Base-by-base conservation (phyloP, 2,888 invertebrate species). In the Spatulosminthurus flaviceps region DNA sequence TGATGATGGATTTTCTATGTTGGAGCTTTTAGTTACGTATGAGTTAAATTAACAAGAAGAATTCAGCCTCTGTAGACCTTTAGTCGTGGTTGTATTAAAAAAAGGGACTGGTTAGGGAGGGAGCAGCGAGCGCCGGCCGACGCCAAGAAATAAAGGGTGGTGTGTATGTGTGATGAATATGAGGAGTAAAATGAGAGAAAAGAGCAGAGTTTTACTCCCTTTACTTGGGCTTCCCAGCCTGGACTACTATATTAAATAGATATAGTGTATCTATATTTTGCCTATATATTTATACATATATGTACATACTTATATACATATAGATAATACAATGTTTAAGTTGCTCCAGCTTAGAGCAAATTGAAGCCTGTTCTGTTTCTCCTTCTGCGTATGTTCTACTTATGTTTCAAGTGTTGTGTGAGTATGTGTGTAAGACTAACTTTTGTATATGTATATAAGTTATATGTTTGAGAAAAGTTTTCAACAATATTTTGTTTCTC, bases 1-100 rank as follows among this genome's bases (percentile, higher is more conserved):
- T 64, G 24, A 64, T 67, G 67, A 67, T 67, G 67, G 67, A 67
- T 67, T 67, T 67, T 67, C 67, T 24, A n/a, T 67, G 67, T 67
- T 67, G 29, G 67, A 19, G 51, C 51, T 51, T 51, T 51, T 51
- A 51, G 51, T 51, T 51, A 51, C 51, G 51, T 19, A 51, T 51
- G 51, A 51, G 51, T 51, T 51, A 51, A 51, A 51, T 51, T 13
- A 51, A n/a, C 51, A 51, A 51, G 51, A 51, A 51, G 51, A 51
- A 51, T 51, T 51, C 19, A 51, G 51, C 13, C 41, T 51, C 51
- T 51, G 51, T 51, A 51, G 51, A 19, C 2, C 51, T 16, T 41
- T 5, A 9, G 5, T 34, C 9, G 51, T 9, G 51, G 51, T 51
- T 51, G 1, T 51, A 51, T 51, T 51, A 51, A 51, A 51, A 51